Conservation (phyloP, 2,113 vertebrate genomes). For the Peucedramus taeniatus region DNA sequence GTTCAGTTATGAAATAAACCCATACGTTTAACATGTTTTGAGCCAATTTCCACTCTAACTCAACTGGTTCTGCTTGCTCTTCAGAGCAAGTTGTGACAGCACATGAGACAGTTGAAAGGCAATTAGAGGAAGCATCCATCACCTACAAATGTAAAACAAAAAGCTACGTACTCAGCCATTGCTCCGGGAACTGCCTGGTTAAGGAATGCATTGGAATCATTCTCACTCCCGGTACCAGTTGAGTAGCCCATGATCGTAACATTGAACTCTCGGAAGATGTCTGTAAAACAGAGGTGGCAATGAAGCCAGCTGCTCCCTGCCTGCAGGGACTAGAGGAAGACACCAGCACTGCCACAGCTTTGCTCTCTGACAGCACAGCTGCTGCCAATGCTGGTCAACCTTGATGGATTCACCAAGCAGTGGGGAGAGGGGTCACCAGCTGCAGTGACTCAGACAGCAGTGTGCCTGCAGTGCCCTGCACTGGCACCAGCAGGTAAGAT, state of each 20-base stretch:
- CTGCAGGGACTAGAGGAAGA: not conserved
- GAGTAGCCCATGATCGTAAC: conserved; percentile 76
- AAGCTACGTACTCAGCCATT: conserved; percentile 66
- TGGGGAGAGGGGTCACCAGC: not conserved
- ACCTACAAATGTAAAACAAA: not conserved
- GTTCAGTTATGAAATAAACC: not conserved
- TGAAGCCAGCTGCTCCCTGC: not conserved
- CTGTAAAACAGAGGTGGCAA: conserved; percentile 66
- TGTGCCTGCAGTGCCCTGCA: not conserved
- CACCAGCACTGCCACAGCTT: not conserved
- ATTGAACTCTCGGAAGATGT: conserved; percentile 85
- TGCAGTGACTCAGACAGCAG: not conserved
- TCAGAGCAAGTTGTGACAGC: conserved; percentile 42
- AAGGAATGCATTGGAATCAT: conserved; percentile 69
- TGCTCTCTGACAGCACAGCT: not conserved
- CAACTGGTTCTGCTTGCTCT: conserved; percentile 27
- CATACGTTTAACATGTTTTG: not conserved
- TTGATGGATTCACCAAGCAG: not conserved
- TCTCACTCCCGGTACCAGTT: conserved; percentile 48
- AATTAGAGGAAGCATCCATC: not conserved
- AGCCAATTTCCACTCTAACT: not conserved
- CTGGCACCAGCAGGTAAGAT: rapidly evolving
- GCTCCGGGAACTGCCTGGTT: conserved; percentile 89
- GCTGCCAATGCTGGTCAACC: not conserved
- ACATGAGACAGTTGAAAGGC: not conserved